Evolutionary conservation across 30 jellyfish, hydroid and myxozoan genomes (phyloP).

Genomic region (Hydractinia symbiolongicarpus): DNA sequence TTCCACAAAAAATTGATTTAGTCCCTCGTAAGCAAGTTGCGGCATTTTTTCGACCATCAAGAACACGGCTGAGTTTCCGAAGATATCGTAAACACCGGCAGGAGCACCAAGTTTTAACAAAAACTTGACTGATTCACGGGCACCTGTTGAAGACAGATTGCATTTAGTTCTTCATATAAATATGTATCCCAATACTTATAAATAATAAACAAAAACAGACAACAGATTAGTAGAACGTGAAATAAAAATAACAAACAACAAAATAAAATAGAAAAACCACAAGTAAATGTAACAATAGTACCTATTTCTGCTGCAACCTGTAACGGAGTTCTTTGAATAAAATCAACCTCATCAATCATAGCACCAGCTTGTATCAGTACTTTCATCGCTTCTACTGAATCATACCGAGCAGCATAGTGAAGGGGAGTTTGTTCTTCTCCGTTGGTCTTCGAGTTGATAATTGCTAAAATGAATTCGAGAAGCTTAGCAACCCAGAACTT

Average conservation of each 20-base stretch:
- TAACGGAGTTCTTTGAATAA: slow-evolving; percentile 68
- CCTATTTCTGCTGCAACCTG: slow-evolving; percentile 85
- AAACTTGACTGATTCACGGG: slow-evolving; percentile 52
- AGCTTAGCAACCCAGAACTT: not conserved
- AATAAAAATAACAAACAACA: no score
- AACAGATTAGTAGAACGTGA: no score
- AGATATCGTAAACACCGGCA: slow-evolving; percentile 56
- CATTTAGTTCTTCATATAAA: not conserved
- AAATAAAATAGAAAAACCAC: no score
- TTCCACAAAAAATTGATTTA: slow-evolving; percentile 54
- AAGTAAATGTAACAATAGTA: not conserved
- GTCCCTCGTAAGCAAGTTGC: slow-evolving; percentile 58
- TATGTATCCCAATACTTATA: not conserved
- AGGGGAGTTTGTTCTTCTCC: slow-evolving; percentile 79
- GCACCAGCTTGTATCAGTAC: slow-evolving; percentile 62
- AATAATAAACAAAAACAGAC: not conserved
- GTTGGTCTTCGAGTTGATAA: slow-evolving; percentile 43
- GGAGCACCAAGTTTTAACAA: slow-evolving; percentile 72
- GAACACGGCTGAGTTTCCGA: slow-evolving; percentile 71
- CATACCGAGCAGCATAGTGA: slow-evolving; percentile 80
- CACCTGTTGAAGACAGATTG: slow-evolving; percentile 41
- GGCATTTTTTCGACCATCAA: slow-evolving; percentile 92
- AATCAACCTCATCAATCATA: slow-evolving; percentile 57
- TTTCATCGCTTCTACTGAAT: slow-evolving; percentile 60
- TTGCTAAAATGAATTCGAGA: slow-evolving; percentile 33